These are phyloP conservation scores for Nomada goodeniana DNA, from an alignment of 2,888 invertebrate species.

Conservation along the genomic window DNA sequence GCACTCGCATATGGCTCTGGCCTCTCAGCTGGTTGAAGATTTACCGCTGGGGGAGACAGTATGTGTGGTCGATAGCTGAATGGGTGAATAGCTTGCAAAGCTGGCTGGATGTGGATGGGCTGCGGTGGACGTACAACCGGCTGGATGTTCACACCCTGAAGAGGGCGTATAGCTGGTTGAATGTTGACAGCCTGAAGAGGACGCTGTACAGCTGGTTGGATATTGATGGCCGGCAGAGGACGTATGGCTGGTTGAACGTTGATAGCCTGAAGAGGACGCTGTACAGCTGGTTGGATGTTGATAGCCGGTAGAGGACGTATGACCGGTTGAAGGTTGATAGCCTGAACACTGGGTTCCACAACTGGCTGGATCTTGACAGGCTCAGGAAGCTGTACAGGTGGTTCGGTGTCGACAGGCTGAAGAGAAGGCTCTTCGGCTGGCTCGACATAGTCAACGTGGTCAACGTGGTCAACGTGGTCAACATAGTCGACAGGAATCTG, in stretches of 20 bases:
- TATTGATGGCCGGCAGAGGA: not conserved
- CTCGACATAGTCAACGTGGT: too few species aligned
- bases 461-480: too few species aligned
- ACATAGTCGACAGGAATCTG: too few species aligned
- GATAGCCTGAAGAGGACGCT: slow-evolving; percentile 1
- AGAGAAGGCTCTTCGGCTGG: not conserved
- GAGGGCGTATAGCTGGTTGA: not conserved
- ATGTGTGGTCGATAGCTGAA: not conserved
- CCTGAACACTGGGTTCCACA: not conserved
- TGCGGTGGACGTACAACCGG: not conserved
- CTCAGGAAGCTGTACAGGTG: not conserved
- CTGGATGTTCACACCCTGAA: not conserved
- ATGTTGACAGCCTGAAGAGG: slow-evolving; percentile 20
- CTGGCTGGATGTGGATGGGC: slow-evolving; percentile 2
- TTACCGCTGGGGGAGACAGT: not conserved
- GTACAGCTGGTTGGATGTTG: not conserved
- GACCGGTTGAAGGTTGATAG: slow-evolving; percentile 16
- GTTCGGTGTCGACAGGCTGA: slow-evolving; percentile 11
- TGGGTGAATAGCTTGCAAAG: not conserved
- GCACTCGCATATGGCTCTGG: not conserved
- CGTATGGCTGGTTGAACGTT: not conserved
- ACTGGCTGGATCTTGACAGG: not conserved
- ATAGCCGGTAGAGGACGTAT: slow-evolving; percentile 9
- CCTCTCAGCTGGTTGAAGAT: not conserved
- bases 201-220: not conserved